Percentiles rank a stretch among this genome's conserved stretches.
These are phyloP conservation scores for Urophycis tenuis DNA, from an alignment of 2,797 vertebrate species.

Conservation along the genomic window DNA sequence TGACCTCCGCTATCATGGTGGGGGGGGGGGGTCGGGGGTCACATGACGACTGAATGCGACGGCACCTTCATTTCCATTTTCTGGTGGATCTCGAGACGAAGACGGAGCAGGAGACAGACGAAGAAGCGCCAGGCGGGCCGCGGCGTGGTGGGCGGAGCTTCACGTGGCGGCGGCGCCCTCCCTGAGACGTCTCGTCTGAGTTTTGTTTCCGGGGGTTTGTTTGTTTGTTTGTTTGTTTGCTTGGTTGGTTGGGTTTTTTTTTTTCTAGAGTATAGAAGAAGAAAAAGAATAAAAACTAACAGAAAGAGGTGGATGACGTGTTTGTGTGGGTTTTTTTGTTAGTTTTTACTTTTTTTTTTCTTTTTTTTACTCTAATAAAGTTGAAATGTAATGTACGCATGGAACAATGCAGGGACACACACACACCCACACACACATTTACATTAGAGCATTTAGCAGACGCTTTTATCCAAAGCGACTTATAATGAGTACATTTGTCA, in stretches of 20 bases:
- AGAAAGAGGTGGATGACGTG: conserved; percentile 26
- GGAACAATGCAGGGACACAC: too few relatives aligned
- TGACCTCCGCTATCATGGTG: conserved; percentile 22
- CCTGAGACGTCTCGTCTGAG: conserved; percentile 26
- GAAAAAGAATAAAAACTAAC: conserved; percentile 59
- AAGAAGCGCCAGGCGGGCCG: conserved; percentile 35
- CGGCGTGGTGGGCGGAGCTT: not conserved
- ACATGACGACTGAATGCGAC: conserved; percentile 65
- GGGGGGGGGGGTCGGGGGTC: too few relatives aligned
- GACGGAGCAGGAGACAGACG: not conserved
- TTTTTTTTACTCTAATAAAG: not conserved
- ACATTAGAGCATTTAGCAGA: too few relatives aligned
- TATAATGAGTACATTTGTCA: too few relatives aligned
- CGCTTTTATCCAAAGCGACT: too few relatives aligned
- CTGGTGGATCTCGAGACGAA: conserved; percentile 52
- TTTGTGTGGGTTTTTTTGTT: conserved; percentile 5
- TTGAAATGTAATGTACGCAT: too few relatives aligned
- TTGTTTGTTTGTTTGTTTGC: not conserved
- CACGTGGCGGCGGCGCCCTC: not conserved
- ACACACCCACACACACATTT: too few relatives aligned
- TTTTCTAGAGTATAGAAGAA: conserved; percentile 64
- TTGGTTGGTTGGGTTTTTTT: conserved; percentile 28
- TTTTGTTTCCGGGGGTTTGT: not conserved
- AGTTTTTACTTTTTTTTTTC: conserved; percentile 7
- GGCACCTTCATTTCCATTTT: conserved; percentile 63